A percentile compares a stretch with the other conserved stretches of the same genome.
These are phyloP conservation scores for Cyprinodon brontotheroides DNA, from an alignment of 2,113 vertebrate genomes.

Conservation along the genomic window DNA sequence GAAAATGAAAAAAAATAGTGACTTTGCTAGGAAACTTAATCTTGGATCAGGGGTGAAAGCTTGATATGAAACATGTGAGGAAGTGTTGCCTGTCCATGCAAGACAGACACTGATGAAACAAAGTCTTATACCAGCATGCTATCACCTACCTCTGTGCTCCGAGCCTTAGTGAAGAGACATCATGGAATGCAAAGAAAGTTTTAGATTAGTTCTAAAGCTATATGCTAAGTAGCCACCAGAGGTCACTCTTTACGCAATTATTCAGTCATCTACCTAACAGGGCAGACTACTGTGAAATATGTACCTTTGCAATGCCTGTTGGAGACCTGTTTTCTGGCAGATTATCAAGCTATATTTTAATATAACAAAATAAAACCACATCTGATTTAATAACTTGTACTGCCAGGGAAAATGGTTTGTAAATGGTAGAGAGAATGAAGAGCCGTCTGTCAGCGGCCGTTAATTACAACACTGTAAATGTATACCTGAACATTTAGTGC, in stretches of 20 bases:
- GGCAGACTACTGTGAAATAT: background rate
- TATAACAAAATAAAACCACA: background rate
- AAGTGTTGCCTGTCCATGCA: constrained; percentile 38
- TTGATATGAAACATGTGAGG: background rate
- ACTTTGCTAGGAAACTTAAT: constrained; percentile 4
- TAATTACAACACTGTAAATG: constrained; percentile 38
- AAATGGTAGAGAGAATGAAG: background rate
- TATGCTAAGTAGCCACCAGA: constrained; percentile 62
- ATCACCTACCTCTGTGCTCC: constrained; percentile 84
- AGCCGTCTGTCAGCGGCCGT: constrained; percentile 33
- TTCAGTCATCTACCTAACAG: background rate
- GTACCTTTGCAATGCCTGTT: background rate
- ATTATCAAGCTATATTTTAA: background rate
- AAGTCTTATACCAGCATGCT: background rate
- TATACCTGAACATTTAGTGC: constrained; percentile 3
- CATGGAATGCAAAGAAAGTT: background rate
- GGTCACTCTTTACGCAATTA: constrained; percentile 52
- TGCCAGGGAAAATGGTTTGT: background rate
- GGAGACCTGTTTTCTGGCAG: background rate
- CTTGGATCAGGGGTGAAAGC: too few relatives aligned
- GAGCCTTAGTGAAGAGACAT: constrained; percentile 75
- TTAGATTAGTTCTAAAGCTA: background rate
- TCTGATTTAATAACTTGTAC: background rate
- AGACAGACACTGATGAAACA: constrained; percentile 2
- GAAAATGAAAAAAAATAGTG: background rate